These are phyloP conservation scores for Pycnonotus jocosus DNA, from an alignment of 2,113 vertebrate species.

Conservation along the genomic window DNA sequence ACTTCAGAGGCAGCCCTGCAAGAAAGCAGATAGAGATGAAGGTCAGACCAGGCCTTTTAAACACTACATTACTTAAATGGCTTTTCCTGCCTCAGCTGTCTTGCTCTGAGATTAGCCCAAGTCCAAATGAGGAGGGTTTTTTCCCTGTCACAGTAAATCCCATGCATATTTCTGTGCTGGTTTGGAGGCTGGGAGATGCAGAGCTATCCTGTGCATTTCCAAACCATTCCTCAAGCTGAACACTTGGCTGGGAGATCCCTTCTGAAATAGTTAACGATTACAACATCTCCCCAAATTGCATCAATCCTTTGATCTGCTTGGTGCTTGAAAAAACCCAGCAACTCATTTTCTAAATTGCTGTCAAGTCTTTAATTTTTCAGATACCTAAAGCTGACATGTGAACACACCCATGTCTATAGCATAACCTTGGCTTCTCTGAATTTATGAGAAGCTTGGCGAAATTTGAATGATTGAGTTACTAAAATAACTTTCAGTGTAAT, in stretches of 20 bases:
- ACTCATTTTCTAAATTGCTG: conserved; percentile 35
- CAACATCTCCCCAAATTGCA: not conserved
- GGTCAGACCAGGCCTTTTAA: conserved; percentile 55
- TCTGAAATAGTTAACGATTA: conserved; percentile 3
- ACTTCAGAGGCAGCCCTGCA: conserved; percentile 30
- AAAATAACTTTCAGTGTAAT: conserved; percentile 30
- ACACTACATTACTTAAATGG: conserved; percentile 52
- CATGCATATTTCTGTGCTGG: not conserved
- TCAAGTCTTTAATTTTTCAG: conserved; percentile 27
- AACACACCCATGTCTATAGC: conserved; percentile 17
- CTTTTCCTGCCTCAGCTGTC: conserved; percentile 63
- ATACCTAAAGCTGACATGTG: not conserved
- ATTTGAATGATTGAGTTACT: conserved; percentile 11
- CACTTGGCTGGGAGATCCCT: not conserved
- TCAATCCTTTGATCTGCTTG: not conserved
- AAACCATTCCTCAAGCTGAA: not conserved
- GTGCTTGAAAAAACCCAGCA: not conserved
- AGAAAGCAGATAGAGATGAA: conserved; percentile 52
- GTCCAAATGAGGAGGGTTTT: not conserved
- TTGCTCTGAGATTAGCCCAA: conserved; percentile 45
- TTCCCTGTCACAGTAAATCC: not conserved
- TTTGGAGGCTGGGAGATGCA: not conserved
- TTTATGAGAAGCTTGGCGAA: not conserved
- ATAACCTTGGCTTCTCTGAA: not conserved
- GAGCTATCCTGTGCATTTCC: not conserved